Evolutionary conservation across 2,113 vertebrate genomes (phyloP).

Genomic region (Heterotilapia buettikoferi): DNA sequence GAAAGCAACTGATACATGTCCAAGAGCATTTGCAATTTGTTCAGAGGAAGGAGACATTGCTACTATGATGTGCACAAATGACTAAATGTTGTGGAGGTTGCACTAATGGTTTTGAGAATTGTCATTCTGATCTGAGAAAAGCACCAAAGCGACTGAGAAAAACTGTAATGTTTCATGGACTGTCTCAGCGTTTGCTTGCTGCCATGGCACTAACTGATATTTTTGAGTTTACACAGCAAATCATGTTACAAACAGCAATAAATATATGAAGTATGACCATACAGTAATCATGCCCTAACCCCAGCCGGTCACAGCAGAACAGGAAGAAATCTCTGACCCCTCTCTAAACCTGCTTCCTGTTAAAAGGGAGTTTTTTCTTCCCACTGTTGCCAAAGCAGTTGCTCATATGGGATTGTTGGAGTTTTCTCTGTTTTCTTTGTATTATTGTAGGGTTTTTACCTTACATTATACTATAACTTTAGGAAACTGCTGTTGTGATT

Average conservation of each 20-base stretch:
- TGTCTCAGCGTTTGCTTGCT: neutral
- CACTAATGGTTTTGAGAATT: fast-evolving
- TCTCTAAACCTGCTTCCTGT: neutral
- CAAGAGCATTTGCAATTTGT: neutral
- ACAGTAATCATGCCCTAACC: neutral
- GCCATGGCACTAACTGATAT: neutral
- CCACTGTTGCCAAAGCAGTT: neutral
- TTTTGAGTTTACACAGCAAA: neutral
- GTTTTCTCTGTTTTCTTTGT: neutral
- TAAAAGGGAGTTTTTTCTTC: neutral
- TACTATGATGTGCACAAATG: neutral
- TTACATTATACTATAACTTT: neutral
- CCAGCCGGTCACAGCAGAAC: neutral
- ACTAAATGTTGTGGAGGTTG: neutral
- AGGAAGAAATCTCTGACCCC: neutral
- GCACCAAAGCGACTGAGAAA: neutral
- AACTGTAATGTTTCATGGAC: neutral
- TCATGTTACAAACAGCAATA: neutral
- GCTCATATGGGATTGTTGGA: neutral
- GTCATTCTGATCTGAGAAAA: neutral
- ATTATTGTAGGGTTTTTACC: neutral
- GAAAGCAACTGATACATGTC: neutral
- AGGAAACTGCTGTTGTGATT: neutral
- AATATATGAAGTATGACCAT: neutral
- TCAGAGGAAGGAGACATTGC: neutral